Percentiles rank a stretch among this genome's conserved stretches.
Conservation (phyloP, 2,888 invertebrate species). For the Branchellion lobata region DNA sequence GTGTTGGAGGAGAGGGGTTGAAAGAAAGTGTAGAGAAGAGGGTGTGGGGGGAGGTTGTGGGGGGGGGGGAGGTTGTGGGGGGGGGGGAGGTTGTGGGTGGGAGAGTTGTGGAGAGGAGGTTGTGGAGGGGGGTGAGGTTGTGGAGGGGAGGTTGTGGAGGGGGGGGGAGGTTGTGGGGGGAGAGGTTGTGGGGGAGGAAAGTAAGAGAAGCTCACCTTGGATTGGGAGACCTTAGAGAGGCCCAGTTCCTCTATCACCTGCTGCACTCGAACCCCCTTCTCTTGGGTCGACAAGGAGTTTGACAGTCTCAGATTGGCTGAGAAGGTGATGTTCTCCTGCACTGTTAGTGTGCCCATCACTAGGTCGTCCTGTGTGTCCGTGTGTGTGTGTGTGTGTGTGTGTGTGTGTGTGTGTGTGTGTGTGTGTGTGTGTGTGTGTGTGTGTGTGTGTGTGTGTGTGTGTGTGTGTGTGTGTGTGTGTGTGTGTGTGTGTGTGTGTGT, state of each 20-base stretch:
- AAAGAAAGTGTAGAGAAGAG: no score
- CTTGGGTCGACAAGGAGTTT: constrained; percentile 49
- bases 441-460: constrained; percentile 61
- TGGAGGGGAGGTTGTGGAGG: no score
- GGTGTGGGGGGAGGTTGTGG: no score
- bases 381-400: neutral
- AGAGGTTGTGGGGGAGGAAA: no score
- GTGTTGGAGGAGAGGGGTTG: no score
- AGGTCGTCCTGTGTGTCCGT: constrained; percentile 59
- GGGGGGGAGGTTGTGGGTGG: no score
- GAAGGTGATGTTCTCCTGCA: constrained; percentile 60
- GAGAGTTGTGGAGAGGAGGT: no score
- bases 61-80: no score
- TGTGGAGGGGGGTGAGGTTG: no score
- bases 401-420: constrained; percentile 8
- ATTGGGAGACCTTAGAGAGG: constrained; percentile 58
- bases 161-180: no score
- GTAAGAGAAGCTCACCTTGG: constrained; percentile 59
- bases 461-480: constrained; percentile 56
- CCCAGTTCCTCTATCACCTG: constrained; percentile 60
- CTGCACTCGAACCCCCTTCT: constrained; percentile 55
- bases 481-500: neutral
- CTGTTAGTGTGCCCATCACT: constrained; percentile 61
- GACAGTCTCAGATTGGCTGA: constrained; percentile 61
- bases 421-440: constrained; percentile 49